Conservation (phyloP, 1,140 invertebrate species). For the Atta colombica region DNA sequence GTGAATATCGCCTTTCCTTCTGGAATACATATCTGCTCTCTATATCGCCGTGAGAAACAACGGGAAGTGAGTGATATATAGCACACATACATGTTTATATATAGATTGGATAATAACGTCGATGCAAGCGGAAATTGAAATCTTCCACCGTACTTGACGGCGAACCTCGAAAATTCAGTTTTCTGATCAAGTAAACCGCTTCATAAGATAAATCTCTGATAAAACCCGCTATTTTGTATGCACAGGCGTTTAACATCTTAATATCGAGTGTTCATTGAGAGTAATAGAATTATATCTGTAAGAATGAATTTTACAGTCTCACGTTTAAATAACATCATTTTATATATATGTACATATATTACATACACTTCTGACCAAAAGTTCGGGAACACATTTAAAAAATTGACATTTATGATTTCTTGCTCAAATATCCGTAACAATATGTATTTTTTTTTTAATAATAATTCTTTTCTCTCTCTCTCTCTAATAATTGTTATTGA, state of each 20-base stretch:
- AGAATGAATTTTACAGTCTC: background rate
- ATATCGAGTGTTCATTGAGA: background rate
- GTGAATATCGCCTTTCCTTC: conserved; percentile 6
- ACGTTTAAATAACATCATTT: background rate
- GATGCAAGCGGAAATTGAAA: conserved; percentile 60
- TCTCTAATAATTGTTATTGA: no score
- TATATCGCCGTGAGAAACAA: conserved; percentile 37
- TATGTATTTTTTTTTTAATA: no score
- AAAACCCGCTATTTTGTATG: background rate
- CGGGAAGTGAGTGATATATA: conserved; percentile 38
- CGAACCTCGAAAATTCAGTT: conserved; percentile 55
- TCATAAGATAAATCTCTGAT: conserved; percentile 50
- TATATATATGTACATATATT: background rate
- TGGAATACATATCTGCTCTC: background rate
- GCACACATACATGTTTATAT: conserved; percentile 38
- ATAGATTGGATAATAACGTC: conserved; percentile 52
- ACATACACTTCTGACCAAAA: no score
- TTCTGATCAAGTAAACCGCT: conserved; percentile 54
- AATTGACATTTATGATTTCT: no score
- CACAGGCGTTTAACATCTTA: conserved; percentile 30
- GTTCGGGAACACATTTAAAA: no score
- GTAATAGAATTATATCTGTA: background rate
- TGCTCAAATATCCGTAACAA: no score
- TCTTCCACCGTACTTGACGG: conserved; percentile 46
- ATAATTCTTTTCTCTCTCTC: no score